A percentile compares a stretch with the other conserved stretches of the same genome.
Evolutionary conservation across 2,797 vertebrate species (phyloP).

Genomic region (Malurus leucopterus): DNA sequence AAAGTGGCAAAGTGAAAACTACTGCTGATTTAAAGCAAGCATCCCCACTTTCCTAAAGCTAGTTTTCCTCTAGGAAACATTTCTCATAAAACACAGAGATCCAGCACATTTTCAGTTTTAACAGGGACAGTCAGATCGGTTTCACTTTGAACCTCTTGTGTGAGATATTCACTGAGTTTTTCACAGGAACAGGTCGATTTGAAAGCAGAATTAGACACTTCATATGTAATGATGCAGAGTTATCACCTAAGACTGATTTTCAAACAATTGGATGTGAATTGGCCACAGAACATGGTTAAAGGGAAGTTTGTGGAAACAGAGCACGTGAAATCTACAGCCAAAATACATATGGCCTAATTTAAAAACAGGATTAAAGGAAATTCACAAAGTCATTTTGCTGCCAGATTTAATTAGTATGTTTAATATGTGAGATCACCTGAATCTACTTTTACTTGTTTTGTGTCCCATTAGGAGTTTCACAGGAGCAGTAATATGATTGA

Average conservation of each 20-base stretch:
- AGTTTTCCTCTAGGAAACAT: not conserved
- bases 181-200: not conserved
- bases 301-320: constrained; percentile 18
- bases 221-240: not conserved
- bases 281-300: constrained; percentile 1
- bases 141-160: not conserved
- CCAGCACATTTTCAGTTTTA: not conserved
- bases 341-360: constrained; percentile 31
- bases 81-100: not conserved
- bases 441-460: constrained; percentile 44
- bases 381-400: constrained; percentile 34
- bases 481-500: constrained; percentile 60
- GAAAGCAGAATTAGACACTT: constrained; percentile 8
- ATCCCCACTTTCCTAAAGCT: not conserved
- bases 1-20: not conserved
- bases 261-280: not conserved
- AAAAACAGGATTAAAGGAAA: constrained; percentile 48
- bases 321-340: constrained; percentile 16
- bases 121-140: not conserved
- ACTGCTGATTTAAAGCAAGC: not conserved
- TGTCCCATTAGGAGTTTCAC: constrained; percentile 47
- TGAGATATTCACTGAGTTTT: not conserved
- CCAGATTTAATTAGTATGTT: constrained; percentile 51
- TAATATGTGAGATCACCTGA: constrained; percentile 51
- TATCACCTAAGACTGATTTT: constrained; percentile 1